These are phyloP conservation scores for Drosophila mercatorum DNA, from an alignment of 2,888 invertebrate genomes.

Conservation along the genomic window DNA sequence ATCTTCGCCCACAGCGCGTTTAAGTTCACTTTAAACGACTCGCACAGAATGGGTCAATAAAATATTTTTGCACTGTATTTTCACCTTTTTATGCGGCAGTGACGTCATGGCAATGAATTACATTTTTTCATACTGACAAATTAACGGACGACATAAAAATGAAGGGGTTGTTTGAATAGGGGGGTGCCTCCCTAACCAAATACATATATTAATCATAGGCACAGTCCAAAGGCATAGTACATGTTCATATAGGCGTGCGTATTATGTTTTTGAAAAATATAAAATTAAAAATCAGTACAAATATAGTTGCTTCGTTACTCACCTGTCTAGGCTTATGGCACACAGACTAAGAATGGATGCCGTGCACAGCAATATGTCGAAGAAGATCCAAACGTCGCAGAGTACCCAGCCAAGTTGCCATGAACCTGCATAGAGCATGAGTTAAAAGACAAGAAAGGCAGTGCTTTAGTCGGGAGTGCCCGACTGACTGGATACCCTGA, in stretches of 20 bases:
- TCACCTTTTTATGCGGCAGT: conserved; percentile 61
- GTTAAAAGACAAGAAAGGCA: conserved; percentile 49
- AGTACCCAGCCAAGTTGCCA: conserved; percentile 96
- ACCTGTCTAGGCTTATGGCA: conserved; percentile 67
- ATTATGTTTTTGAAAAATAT: neutral
- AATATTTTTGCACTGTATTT: conserved; percentile 69
- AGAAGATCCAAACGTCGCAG: conserved; percentile 96
- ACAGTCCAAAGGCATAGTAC: neutral
- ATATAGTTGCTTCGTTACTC: conserved; percentile 23
- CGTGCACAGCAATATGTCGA: conserved; percentile 91
- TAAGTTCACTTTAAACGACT: conserved; percentile 42
- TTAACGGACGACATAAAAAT: conserved; percentile 37
- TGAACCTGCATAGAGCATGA: conserved; percentile 89
- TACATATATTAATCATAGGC: conserved; percentile 1
- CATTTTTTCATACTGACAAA: conserved; percentile 34
- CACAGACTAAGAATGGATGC: conserved; percentile 74
- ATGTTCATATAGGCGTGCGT: neutral
- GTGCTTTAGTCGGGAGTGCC: neutral
- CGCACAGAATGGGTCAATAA: conserved; percentile 61
- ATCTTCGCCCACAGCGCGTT: conserved; percentile 9
- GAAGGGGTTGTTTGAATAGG: conserved; percentile 27
- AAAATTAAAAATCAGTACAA: no score
- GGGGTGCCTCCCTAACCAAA: neutral
- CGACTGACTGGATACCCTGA: neutral
- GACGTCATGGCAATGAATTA: conserved; percentile 52